Conservation (phyloP, 2,888 invertebrate species). For the Tetragonula carbonaria region DNA sequence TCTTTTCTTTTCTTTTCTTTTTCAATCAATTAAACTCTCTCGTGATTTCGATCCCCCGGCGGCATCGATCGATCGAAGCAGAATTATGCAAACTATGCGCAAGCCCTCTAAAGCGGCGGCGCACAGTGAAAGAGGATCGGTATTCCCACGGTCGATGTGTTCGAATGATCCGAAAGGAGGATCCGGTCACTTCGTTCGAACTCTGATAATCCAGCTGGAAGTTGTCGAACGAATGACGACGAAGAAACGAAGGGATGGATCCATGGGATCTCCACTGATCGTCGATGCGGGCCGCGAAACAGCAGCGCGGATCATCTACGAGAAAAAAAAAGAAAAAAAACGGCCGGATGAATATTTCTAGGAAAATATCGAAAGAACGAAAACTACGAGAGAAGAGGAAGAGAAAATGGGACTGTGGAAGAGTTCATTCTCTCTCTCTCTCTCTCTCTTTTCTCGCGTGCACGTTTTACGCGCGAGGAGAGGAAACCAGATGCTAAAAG, state of each 20-base stretch:
- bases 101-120: background rate
- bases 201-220: conserved; percentile 49
- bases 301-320: conserved; percentile 32
- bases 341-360: conserved; percentile 48
- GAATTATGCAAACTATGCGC: conserved; percentile 9
- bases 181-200: conserved; percentile 34
- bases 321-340: conserved; percentile 7
- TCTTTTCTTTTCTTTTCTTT: too few relatives aligned
- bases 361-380: conserved; percentile 61
- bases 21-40: background rate
- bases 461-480: conserved; percentile 35
- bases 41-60: background rate
- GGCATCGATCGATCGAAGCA: background rate
- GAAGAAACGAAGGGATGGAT: background rate
- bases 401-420: background rate
- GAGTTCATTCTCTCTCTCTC: conserved; percentile 17
- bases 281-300: conserved; percentile 48
- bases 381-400: conserved; percentile 22
- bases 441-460: conserved; percentile 47
- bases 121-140: background rate
- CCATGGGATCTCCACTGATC: conserved; percentile 9
- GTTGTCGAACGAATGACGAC: conserved; percentile 15
- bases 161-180: conserved; percentile 42
- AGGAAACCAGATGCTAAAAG: background rate
- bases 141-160: conserved; percentile 45